Evolutionary conservation across 1,140 invertebrate species (phyloP).

Genomic region (Macrotrachela quadricornifera): DNA sequence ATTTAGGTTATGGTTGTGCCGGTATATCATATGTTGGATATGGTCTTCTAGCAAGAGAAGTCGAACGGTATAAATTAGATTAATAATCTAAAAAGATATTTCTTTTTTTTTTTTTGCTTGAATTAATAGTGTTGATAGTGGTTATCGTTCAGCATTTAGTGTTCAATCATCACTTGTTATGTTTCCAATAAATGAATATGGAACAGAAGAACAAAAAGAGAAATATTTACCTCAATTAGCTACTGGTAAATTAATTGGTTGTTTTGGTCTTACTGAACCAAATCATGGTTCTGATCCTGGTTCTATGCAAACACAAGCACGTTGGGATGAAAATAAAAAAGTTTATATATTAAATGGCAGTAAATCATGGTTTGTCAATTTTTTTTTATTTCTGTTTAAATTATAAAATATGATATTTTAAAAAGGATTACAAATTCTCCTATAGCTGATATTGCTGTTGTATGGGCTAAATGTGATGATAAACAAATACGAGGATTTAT

Average conservation of each 20-base stretch:
- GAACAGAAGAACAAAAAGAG: slow-evolving; percentile 26
- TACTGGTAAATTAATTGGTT: slow-evolving; percentile 65
- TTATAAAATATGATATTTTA: not conserved
- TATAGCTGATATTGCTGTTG: slow-evolving; percentile 62
- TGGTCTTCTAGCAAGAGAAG: slow-evolving; percentile 71
- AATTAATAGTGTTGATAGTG: slow-evolving; percentile 33
- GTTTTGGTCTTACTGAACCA: slow-evolving; percentile 92
- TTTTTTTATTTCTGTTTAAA: not conserved
- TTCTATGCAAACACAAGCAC: slow-evolving; percentile 65
- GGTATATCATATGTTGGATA: slow-evolving; percentile 84
- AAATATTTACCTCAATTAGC: slow-evolving; percentile 35
- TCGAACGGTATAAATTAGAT: slow-evolving; percentile 61
- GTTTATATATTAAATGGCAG: slow-evolving; percentile 60
- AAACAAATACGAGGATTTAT: slow-evolving; percentile 71
- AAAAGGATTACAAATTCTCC: slow-evolving; percentile 87
- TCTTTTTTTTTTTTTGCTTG: too few species aligned
- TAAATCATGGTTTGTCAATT: slow-evolving; percentile 57
- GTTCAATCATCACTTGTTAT: slow-evolving; percentile 94
- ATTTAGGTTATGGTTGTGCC: slow-evolving; percentile 48
- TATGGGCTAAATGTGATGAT: slow-evolving; percentile 66
- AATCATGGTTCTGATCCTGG: slow-evolving; percentile 85
- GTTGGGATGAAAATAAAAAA: slow-evolving; percentile 42
- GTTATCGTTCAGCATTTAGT: slow-evolving; percentile 68
- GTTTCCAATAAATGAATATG: slow-evolving; percentile 58
- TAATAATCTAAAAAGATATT: too few species aligned